These are phyloP conservation scores for Geodia barretti DNA, from an alignment of 37 sponge, comb jelly and placozoan species.

Conservation along the genomic window DNA sequence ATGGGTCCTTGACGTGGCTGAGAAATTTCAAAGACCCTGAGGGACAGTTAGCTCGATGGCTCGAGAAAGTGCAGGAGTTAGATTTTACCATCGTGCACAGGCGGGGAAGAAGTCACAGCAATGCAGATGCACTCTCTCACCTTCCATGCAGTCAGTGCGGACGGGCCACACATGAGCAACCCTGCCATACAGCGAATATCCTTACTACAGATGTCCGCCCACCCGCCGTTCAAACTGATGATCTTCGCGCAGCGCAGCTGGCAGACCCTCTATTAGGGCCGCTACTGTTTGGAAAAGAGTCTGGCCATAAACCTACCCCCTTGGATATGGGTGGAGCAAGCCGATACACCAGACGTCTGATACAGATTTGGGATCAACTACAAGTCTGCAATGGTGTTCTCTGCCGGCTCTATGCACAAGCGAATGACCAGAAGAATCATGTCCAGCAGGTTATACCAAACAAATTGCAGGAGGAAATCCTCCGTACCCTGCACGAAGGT, in stretches of 20 bases:
- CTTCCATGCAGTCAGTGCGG: slow-evolving; percentile 38
- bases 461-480: neutral
- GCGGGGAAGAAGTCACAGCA: slow-evolving; percentile 16
- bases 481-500: slow-evolving; percentile 18
- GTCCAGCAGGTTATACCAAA: slow-evolving; percentile 12
- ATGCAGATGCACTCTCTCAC: slow-evolving; percentile 43
- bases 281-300: neutral
- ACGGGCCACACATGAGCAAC: neutral
- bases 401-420: neutral
- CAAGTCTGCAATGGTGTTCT: neutral
- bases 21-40: slow-evolving; percentile 22
- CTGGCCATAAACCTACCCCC: neutral
- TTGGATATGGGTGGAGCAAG: neutral
- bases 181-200: no score
- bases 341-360: neutral
- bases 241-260: neutral
- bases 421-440: neutral
- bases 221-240: neutral
- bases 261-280: neutral
- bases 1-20: slow-evolving; percentile 30
- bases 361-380: slow-evolving; percentile 22
- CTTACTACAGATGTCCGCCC: no score
- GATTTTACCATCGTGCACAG: slow-evolving; percentile 32
- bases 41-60: slow-evolving; percentile 34
- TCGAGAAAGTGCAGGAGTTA: slow-evolving; percentile 42